Evolutionary conservation across 2,888 invertebrate species (phyloP).

Genomic region (Metopia argyrocephala): DNA sequence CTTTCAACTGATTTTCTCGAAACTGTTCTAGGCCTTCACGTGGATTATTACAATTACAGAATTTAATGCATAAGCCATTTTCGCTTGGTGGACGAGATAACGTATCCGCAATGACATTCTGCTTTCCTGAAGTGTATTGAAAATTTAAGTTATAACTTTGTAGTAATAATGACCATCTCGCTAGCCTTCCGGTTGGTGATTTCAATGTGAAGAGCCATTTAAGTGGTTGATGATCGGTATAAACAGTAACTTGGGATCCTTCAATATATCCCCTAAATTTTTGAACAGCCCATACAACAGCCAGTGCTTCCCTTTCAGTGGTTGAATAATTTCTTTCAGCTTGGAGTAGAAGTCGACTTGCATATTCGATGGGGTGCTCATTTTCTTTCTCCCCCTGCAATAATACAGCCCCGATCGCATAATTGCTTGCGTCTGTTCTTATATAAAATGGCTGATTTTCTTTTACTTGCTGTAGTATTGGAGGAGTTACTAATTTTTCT

Average conservation of each 20-base stretch:
- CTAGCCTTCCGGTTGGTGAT: constrained; percentile 76
- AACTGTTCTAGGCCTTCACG: constrained; percentile 45
- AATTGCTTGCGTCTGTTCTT: too few species aligned
- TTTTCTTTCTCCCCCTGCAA: too few species aligned
- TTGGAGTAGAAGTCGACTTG: constrained; percentile 27
- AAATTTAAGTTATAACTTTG: constrained; percentile 74
- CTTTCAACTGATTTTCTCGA: constrained; percentile 65
- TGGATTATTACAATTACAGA: constrained; percentile 31
- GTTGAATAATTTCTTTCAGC: constrained; percentile 72
- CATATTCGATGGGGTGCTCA: too few species aligned
- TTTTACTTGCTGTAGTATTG: too few species aligned
- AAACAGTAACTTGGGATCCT: constrained; percentile 75
- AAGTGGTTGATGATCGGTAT: constrained; percentile 71
- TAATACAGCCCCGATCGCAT: too few species aligned
- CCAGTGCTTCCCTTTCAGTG: constrained; percentile 73
- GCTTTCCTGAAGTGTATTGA: too few species aligned
- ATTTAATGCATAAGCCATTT: constrained; percentile 10
- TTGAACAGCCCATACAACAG: constrained; percentile 71
- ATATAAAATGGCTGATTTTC: too few species aligned
- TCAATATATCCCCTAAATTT: constrained; percentile 75
- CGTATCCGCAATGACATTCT: constrained; percentile 67
- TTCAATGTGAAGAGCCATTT: constrained; percentile 77
- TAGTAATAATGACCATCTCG: constrained; percentile 77
- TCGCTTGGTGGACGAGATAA: constrained; percentile 40
- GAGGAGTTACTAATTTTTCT: constrained; percentile 8